Evolutionary conservation across 2,113 vertebrate species (phyloP).

Genomic region (Chitala chitala): DNA sequence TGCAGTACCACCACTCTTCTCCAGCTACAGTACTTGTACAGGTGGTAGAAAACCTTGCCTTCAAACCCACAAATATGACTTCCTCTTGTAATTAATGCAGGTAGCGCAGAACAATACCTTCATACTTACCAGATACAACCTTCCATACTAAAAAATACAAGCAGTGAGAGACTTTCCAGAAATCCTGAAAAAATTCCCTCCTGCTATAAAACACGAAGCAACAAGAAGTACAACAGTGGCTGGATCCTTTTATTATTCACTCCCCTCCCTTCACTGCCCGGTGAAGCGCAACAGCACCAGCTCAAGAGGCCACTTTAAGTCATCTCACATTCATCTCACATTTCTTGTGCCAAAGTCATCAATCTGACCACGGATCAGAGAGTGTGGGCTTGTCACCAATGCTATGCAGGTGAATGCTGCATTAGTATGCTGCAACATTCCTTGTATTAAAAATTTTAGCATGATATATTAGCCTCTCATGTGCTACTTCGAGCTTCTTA

Average conservation of each 20-base stretch:
- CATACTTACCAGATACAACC: background rate
- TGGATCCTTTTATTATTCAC: conserved; percentile 5
- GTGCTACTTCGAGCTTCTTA: no score
- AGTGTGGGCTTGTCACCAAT: conserved; percentile 14
- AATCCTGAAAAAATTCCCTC: conserved; percentile 41
- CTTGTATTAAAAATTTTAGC: no score
- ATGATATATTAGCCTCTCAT: no score
- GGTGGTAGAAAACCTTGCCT: background rate
- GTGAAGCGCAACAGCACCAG: background rate
- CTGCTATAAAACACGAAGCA: conserved; percentile 36
- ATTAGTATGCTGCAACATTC: background rate
- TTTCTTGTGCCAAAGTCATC: conserved; percentile 44
- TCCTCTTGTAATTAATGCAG: no score
- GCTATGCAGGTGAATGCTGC: background rate
- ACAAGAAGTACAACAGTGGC: conserved; percentile 26
- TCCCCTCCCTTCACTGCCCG: background rate
- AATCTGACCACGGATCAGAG: conserved; percentile 41
- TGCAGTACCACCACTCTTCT: no score
- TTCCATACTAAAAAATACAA: background rate
- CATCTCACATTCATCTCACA: no score
- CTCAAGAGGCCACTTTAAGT: conserved; percentile 13
- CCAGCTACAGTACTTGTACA: background rate
- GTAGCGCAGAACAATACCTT: background rate
- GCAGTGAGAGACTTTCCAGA: background rate
- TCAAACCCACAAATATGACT: no score